Evolutionary conservation across 2,113 vertebrate genomes (phyloP), one percentile per base, ranked within the genome.

Genomic region (Opisthocomus hoazin): DNA sequence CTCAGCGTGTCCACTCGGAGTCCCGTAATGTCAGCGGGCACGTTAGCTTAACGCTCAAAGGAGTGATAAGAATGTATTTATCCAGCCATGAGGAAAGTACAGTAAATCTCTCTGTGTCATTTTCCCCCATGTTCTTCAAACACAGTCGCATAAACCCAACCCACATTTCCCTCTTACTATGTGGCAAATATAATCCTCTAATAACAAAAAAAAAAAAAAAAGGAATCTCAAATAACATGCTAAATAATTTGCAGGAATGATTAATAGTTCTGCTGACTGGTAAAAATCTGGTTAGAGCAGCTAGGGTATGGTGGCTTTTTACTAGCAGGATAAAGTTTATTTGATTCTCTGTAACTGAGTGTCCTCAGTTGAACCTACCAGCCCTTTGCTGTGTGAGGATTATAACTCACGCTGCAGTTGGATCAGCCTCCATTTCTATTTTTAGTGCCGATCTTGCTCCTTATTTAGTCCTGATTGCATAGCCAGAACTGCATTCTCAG

Each of bases 331-430:
- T 58, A 66, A 96, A 95, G 95, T 89, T 97, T 93, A 96, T 93
- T 96, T 82, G 73, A 96, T 90, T 94, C 81, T 89, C 92, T 70
- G 53, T 53, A 69, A 93, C 83, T 60, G 68, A 73, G 88, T 97
- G 97, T 98, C 98, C 98, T 98, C 89, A 97, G 90, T 27, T 98
- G 97, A 98, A 98, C 98, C 90, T 92, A 89, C 73, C 90, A 94
- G 68, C 60, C 71, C 91, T 86, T 90, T 95, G 84, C 96, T 97
- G 91, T 95, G 95, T 17, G 73, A 97, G 94, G 96, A 97, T 97
- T 98, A 84, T 88, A 98, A 97, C 94, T 97, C 95, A 93, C 17
- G 4, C 90, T 95, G 95, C 87, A 96, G 93, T 93, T 97, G 97
- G 97, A 97, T 83, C 92, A 95, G 94, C 64, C 90, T 95, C 93